Evolutionary conservation across 2,113 vertebrate genomes (phyloP), one percentile per base, ranked within the genome.

Genomic region (Connochaetes taurinus): DNA sequence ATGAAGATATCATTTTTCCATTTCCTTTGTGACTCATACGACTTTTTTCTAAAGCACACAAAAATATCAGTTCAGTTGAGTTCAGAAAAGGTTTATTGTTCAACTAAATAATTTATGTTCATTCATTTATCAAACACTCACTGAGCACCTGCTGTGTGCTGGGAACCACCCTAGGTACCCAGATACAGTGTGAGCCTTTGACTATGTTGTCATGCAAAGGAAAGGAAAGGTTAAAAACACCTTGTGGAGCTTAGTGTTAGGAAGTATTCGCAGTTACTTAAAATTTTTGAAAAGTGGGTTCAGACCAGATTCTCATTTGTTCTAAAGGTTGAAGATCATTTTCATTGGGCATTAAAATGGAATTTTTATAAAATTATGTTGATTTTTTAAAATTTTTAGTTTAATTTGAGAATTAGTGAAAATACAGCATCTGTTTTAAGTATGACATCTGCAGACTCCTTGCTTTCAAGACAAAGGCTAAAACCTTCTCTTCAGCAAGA

Each of bases 71-170:
- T 45, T 88, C 12, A 40, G 57, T 64, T 36, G 43, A 36, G 15
- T 92, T 71, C 80, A 89, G 83, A 83, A 84, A 92, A 94, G 43
- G 29, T 55, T 91, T 57, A 55, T 76, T 52, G 8, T 67, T 92
- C 50, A 71, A 23, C 57, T 94, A 31, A 89, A 40, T 84, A 85
- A 23, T 53, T 91, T 36, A 33, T 84, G 40, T 53, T 76, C 2
- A 43, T 74, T 96, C 52, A 53, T 92, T 85, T 80, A 80, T 12
- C 36, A 58, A 29, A 29, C 17, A 5, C 25, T 64, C 57, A 91
- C 4, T 43, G 78, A 91, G 67, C 12, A 43, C 45, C 29, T 33
- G 23, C 52, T 67, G 0, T 25, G 9, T 89, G 58, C 31, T 21
- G 57, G 58, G 36, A 84, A 50, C 12, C 8, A 0, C 27, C 16